A percentile compares a stretch with the other conserved stretches of the same genome.
Evolutionary conservation across 2,113 vertebrate species (phyloP).

Genomic region (Brienomyrus brachyistius): DNA sequence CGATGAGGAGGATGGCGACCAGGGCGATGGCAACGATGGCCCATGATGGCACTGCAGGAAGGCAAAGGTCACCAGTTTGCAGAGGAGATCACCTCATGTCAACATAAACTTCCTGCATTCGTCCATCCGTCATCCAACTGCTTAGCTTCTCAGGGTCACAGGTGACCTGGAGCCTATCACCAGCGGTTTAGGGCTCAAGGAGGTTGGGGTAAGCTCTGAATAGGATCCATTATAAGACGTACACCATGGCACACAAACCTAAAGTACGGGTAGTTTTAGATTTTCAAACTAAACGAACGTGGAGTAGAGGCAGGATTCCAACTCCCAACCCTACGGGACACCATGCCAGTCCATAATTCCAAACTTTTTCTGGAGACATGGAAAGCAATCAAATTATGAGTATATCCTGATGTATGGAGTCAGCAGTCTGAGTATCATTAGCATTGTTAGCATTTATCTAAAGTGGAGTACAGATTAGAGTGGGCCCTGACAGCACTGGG

Average conservation of each 20-base stretch:
- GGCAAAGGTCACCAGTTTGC: constrained; percentile 12
- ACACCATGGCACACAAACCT: neutral
- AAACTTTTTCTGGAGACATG: neutral
- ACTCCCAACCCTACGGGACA: neutral
- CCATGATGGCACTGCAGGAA: constrained; percentile 88
- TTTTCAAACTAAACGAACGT: neutral
- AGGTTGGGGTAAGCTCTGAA: neutral
- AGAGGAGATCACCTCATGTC: neutral
- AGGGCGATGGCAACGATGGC: constrained; percentile 97
- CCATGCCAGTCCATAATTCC: neutral
- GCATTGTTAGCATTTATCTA: neutral
- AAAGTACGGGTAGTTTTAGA: neutral
- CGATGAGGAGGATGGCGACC: constrained; percentile 87
- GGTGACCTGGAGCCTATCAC: neutral
- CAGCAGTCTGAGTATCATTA: neutral
- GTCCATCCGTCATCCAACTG: neutral
- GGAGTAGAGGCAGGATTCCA: neutral
- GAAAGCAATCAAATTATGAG: neutral
- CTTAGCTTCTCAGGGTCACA: neutral
- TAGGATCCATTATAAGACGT: neutral
- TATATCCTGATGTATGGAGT: neutral
- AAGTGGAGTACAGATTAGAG: neutral
- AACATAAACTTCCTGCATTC: neutral
- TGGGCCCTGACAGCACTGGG: neutral
- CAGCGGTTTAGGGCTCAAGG: neutral